Percentiles rank a stretch among this genome's conserved stretches.
phyloP scores from a whole-genome alignment of 2,888 invertebrate genomes.

The Drosophila koepferae region DNA sequence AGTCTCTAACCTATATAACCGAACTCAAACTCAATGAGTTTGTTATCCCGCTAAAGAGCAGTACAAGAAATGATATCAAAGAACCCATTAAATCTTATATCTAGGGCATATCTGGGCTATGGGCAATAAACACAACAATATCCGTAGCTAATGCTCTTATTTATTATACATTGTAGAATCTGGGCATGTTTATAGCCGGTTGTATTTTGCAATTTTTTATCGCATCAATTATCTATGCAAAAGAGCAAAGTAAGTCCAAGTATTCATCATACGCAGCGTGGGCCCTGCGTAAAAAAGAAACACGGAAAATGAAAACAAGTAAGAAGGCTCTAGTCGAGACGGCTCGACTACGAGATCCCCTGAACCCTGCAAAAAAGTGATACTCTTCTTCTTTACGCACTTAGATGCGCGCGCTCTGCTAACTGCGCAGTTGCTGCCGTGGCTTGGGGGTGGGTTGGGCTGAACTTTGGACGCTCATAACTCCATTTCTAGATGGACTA shows the following conservation, averaged over 20 bases:
- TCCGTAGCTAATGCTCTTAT: slow-evolving; percentile 4
- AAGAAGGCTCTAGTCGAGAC: no score
- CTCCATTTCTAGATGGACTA: no score
- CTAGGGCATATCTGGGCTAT: background rate
- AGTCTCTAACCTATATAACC: no score
- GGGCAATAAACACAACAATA: slow-evolving; percentile 7
- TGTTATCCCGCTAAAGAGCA: background rate
- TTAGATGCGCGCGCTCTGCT: no score
- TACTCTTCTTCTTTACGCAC: no score
- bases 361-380: no score
- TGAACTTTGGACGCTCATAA: no score
- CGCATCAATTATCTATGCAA: slow-evolving; percentile 32
- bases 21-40: background rate
- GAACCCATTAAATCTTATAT: background rate
- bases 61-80: background rate
- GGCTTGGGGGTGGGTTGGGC: no score
- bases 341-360: no score
- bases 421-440: no score
- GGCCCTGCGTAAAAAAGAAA: slow-evolving; percentile 8
- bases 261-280: slow-evolving; percentile 60
- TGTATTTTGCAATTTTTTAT: slow-evolving; percentile 32
- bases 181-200: slow-evolving; percentile 27
- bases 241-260: slow-evolving; percentile 31
- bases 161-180: slow-evolving; percentile 4
- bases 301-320: slow-evolving; percentile 12